phyloP scores from a whole-genome alignment of 2,113 vertebrate genomes.

The Podarcis muralis region DNA sequence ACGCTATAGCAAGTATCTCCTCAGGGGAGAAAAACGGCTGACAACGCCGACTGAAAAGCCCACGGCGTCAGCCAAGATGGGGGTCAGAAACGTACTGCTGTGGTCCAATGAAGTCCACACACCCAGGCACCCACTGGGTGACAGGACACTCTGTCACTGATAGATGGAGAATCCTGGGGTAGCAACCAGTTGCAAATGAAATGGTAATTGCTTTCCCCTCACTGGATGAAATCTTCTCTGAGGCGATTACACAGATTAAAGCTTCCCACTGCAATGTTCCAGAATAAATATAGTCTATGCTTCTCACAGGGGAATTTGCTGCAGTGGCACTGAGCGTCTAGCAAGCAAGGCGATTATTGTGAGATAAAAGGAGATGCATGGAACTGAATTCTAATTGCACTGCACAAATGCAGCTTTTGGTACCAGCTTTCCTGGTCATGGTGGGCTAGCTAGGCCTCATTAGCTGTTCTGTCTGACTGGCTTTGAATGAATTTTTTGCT shows the following conservation, averaged over 20 bases:
- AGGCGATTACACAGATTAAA: conserved; percentile 79
- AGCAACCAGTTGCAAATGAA: conserved; percentile 73
- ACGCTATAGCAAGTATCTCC: conserved; percentile 38
- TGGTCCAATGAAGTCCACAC: conserved; percentile 28
- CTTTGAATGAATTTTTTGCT: background rate
- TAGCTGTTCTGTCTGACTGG: background rate
- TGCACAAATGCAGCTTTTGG: conserved; percentile 4
- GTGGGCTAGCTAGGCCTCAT: background rate
- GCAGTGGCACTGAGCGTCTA: conserved; percentile 42
- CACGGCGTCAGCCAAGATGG: conserved; percentile 19
- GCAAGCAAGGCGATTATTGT: conserved; percentile 31
- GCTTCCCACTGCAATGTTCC: conserved; percentile 67
- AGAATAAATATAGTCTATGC: conserved; percentile 71
- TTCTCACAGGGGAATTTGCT: conserved; percentile 53
- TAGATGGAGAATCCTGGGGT: conserved; percentile 60
- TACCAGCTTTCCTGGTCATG: background rate
- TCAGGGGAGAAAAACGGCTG: conserved; percentile 30
- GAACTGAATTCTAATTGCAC: conserved; percentile 19
- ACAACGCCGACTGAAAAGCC: conserved; percentile 31
- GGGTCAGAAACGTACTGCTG: conserved; percentile 19
- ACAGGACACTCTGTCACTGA: conserved; percentile 45
- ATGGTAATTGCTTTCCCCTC: conserved; percentile 78
- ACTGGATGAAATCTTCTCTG: conserved; percentile 76
- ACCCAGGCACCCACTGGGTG: conserved; percentile 40
- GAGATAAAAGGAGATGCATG: background rate